A percentile compares a stretch with the other conserved stretches of the same genome.
Conservation (phyloP, 2,888 invertebrate genomes). For the Coelopa pilipes region DNA sequence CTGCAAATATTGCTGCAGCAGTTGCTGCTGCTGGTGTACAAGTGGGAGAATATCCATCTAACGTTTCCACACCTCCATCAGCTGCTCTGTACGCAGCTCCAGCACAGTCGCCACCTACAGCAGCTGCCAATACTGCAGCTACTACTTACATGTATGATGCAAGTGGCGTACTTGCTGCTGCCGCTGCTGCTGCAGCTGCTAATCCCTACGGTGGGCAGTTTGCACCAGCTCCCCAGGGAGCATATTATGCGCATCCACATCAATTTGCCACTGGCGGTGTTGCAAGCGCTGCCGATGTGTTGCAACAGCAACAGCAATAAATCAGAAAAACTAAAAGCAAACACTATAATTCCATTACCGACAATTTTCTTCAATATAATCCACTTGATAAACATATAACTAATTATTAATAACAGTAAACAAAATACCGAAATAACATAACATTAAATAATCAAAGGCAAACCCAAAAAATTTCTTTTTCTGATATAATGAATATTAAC, state of each 20-base stretch:
- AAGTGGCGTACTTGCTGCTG: conserved; percentile 60
- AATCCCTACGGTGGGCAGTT: conserved; percentile 64
- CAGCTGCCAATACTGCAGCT: conserved; percentile 46
- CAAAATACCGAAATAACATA: conserved; percentile 38
- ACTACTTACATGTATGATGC: conserved; percentile 64
- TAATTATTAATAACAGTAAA: conserved; percentile 39
- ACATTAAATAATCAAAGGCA: conserved; percentile 39
- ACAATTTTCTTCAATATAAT: conserved; percentile 41
- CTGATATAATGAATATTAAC: conserved; percentile 8
- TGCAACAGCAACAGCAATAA: conserved; percentile 38
- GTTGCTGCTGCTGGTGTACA: conserved; percentile 53
- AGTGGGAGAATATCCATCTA: conserved; percentile 57
- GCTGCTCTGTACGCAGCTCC: conserved; percentile 58
- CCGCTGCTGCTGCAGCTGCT: conserved; percentile 60
- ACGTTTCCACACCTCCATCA: conserved; percentile 55
- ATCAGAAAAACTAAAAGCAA: conserved; percentile 41
- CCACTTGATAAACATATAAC: conserved; percentile 38
- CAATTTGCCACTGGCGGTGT: conserved; percentile 54
- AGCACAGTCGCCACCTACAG: conserved; percentile 63
- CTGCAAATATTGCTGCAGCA: conserved; percentile 54
- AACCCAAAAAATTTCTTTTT: conserved; percentile 32
- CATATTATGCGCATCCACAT: conserved; percentile 59
- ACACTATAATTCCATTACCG: conserved; percentile 34
- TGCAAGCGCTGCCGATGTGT: conserved; percentile 43
- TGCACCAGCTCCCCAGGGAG: conserved; percentile 57